Evolutionary conservation across 2,113 vertebrate genomes (phyloP).

Genomic region (Brachyhypopomus gauderio): DNA sequence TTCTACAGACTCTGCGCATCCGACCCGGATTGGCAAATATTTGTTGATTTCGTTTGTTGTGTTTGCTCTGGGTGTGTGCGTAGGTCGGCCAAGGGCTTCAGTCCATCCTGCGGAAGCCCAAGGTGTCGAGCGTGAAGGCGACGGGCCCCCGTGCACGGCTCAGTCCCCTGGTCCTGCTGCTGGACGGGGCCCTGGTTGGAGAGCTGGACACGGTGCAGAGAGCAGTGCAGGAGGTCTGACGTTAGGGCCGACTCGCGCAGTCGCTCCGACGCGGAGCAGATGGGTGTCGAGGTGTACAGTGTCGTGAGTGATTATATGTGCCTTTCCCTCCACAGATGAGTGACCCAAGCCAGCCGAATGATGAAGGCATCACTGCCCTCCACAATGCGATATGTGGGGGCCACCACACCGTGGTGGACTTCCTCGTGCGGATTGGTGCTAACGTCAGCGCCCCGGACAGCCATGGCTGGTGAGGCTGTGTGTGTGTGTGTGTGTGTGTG

Average conservation of each 20-base stretch:
- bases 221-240: constrained; percentile 82
- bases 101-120: constrained; percentile 78
- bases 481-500: neutral
- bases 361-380: constrained; percentile 90
- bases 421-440: constrained; percentile 83
- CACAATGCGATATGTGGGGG: constrained; percentile 91
- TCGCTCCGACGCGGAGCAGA: neutral
- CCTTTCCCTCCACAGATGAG: constrained; percentile 72
- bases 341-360: constrained; percentile 88
- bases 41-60: neutral
- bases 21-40: neutral
- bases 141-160: constrained; percentile 74
- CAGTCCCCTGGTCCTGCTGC: constrained; percentile 82
- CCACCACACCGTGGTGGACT: constrained; percentile 83
- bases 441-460: constrained; percentile 89
- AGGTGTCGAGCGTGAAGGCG: constrained; percentile 57
- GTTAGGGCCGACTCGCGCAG: neutral
- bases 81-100: constrained; percentile 73
- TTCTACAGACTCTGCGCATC: neutral
- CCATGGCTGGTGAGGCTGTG: constrained; percentile 84
- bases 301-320: neutral
- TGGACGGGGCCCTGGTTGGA: constrained; percentile 85
- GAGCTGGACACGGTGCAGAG: constrained; percentile 87
- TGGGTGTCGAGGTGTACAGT: neutral
- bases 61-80: neutral